A percentile compares a stretch with the other conserved stretches of the same genome.
Conservation (phyloP, 2,888 invertebrate genomes). For the Leptinotarsa peninsularis region DNA sequence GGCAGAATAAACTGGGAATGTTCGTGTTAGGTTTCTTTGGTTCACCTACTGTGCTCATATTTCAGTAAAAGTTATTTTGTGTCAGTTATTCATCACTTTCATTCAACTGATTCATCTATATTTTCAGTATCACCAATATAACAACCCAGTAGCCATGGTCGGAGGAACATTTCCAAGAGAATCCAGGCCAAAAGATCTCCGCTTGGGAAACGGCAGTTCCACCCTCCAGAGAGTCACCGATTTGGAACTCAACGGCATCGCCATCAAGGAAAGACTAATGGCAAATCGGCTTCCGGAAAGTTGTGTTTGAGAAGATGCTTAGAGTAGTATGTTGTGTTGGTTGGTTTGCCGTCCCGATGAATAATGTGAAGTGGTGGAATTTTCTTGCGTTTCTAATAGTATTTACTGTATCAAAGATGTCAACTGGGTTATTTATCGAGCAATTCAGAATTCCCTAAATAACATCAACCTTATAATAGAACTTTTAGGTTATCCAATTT, state of each 20-base stretch:
- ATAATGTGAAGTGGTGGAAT: slow-evolving; percentile 20
- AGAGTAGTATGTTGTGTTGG: slow-evolving; percentile 24
- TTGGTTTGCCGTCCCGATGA: slow-evolving; percentile 40
- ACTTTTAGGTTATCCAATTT: too few species aligned
- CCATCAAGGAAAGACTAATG: slow-evolving; percentile 88
- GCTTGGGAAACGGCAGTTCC: slow-evolving; percentile 67
- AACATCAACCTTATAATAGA: too few species aligned
- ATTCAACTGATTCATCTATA: too few species aligned
- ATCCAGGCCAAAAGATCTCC: slow-evolving; percentile 67
- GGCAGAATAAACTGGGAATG: too few species aligned
- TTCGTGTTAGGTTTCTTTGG: too few species aligned
- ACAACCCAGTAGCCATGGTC: slow-evolving; percentile 69
- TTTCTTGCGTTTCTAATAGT: slow-evolving; percentile 1
- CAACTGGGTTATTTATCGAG: too few species aligned
- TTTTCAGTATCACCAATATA: slow-evolving; percentile 65
- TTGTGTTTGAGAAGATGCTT: slow-evolving; percentile 76
- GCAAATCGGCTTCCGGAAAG: slow-evolving; percentile 89
- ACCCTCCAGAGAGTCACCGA: slow-evolving; percentile 65
- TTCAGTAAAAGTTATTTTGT: too few species aligned
- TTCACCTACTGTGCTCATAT: too few species aligned
- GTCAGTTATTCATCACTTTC: too few species aligned
- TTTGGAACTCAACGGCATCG: slow-evolving; percentile 80
- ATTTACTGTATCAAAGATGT: too few species aligned
- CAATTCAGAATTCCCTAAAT: too few species aligned
- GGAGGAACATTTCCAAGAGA: slow-evolving; percentile 71